Evolutionary conservation across 1,140 invertebrate genomes (phyloP).

Genomic region (Drosophila elegans): DNA sequence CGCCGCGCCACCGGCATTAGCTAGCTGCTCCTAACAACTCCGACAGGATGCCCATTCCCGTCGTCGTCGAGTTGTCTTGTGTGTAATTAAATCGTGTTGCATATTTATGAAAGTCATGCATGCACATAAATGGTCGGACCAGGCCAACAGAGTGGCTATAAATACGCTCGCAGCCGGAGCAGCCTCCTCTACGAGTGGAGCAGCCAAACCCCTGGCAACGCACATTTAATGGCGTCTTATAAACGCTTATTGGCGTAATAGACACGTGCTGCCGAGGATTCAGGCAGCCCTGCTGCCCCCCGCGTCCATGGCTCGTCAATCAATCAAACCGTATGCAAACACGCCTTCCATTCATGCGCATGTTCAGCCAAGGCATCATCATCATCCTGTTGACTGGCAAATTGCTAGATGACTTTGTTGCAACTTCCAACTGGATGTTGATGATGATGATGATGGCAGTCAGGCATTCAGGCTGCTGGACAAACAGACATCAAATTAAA

Average conservation of each 20-base stretch:
- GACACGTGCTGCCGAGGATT: conserved; percentile 58
- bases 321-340: conserved; percentile 52
- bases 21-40: conserved; percentile 14
- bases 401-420: conserved; percentile 60
- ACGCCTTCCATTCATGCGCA: conserved; percentile 38
- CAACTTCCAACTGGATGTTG: conserved; percentile 21
- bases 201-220: conserved; percentile 4
- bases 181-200: not conserved
- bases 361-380: not conserved
- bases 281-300: not conserved
- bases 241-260: conserved; percentile 71
- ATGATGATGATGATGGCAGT: conserved; percentile 22
- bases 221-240: conserved; percentile 65
- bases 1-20: conserved; percentile 22
- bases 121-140: conserved; percentile 41
- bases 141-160: conserved; percentile 33
- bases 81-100: conserved; percentile 72
- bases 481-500: conserved; percentile 69
- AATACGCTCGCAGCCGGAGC: conserved; percentile 27
- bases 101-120: conserved; percentile 75
- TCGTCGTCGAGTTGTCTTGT: conserved; percentile 22
- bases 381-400: conserved; percentile 58
- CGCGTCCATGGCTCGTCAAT: conserved; percentile 27
- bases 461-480: conserved; percentile 18
- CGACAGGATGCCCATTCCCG: conserved; percentile 47